Evolutionary conservation across 2,113 vertebrate species (phyloP), one percentile per base, ranked within the genome.

Genomic region (Pelodiscus sinensis): DNA sequence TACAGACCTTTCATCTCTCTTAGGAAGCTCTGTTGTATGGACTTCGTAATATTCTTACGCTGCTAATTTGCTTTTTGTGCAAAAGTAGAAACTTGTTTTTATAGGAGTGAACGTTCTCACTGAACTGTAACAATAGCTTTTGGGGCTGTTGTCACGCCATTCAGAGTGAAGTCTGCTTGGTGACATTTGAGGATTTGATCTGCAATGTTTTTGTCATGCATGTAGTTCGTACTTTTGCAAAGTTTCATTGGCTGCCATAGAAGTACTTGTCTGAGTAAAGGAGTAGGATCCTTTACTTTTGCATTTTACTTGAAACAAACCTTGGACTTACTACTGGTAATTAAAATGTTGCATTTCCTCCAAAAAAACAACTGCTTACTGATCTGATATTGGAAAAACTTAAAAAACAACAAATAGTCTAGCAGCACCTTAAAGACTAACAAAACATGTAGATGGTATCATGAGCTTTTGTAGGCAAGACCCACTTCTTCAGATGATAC

Each of bases 31-130:
- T 56, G 0, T 2, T 56, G 15, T 50, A 44, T 12, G 65, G 50
- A 58, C 91, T 96, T 96, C 94, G 88, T 94, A 91, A 1, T 35
- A n/a, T 82, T 90, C 85, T 88, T 88, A 82, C 86, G 4, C 8
- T 84, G 2, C 1, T 38, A 83, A 19, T 90, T 84, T 89, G 86
- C 73, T 91, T 88, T 94, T 82, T 75, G 22, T 90, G 89, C 83
- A 62, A 52, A 85, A 65, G 73, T 81, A 87, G 79, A 80, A 77
- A 81, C 79, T 84, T 92, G 54, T 9, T 19, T 16, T 79, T 15
- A 0, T 85, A 87, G 79, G 88, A 88, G 84, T 54, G 82, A 90
- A 73, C 90, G 92, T 79, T 35, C 85, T 21, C 65, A 19, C 52
- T 85, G 38, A 56, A 44, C 60, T 79, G 92, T 90, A 50, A 95